Evolutionary conservation across 2,797 vertebrate species (phyloP).

Genomic region (Echeneis naucrates): DNA sequence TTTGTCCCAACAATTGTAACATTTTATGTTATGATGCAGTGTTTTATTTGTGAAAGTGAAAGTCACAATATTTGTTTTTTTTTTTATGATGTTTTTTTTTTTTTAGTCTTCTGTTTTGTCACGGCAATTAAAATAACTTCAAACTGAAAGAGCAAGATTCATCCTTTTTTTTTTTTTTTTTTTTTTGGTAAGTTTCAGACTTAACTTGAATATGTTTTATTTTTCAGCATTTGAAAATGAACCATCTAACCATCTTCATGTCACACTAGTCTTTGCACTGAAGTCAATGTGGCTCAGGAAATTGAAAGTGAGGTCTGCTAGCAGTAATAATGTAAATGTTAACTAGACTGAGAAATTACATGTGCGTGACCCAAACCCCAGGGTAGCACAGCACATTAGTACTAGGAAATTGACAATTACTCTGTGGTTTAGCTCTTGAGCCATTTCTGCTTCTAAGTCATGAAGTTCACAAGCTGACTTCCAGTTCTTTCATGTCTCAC

Average conservation of each 20-base stretch:
- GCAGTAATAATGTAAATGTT: not conserved
- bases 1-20: constrained; percentile 3
- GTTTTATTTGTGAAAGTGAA: not conserved
- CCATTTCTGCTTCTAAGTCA: not conserved
- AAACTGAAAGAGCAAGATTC: not conserved
- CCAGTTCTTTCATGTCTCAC: not conserved
- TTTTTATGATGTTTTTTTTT: no score
- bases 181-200: no score
- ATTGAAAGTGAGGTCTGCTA: not conserved
- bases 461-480: not conserved
- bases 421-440: not conserved
- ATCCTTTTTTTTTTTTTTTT: not conserved
- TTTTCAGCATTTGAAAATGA: not conserved
- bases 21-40: not conserved
- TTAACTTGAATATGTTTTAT: not conserved
- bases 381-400: not conserved
- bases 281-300: not conserved
- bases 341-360: not conserved
- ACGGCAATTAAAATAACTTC: not conserved
- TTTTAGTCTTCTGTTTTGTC: not conserved
- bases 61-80: not conserved
- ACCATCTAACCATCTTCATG: not conserved
- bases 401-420: not conserved
- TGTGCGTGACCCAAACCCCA: not conserved
- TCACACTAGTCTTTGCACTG: not conserved